phyloP scores from a whole-genome alignment of 1,140 invertebrate genomes.

The Pseudomyrmex cubaensis region DNA sequence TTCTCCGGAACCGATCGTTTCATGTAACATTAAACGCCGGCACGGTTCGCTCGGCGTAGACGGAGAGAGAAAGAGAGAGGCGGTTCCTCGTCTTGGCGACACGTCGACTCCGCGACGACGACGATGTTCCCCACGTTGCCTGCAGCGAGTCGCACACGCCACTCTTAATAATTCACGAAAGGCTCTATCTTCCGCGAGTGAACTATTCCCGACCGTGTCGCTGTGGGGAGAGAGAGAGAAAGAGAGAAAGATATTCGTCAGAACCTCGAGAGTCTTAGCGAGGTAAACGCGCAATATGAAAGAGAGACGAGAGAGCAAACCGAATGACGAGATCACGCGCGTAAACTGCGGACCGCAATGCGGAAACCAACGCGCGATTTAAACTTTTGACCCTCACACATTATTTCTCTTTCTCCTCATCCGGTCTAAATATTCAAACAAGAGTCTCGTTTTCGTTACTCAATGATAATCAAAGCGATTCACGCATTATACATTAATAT shows the following conservation, averaged over 20 bases:
- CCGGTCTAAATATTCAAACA: background rate
- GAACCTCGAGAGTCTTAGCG: constrained; percentile 24
- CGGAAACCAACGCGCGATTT: constrained; percentile 33
- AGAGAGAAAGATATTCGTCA: constrained; percentile 14
- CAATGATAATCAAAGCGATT: background rate
- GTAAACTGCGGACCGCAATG: constrained; percentile 48
- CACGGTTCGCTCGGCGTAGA: background rate
- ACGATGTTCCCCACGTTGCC: constrained; percentile 40
- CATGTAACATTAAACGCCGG: constrained; percentile 59
- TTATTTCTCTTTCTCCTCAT: background rate
- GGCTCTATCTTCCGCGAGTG: constrained; percentile 79
- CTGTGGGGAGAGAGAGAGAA: background rate
- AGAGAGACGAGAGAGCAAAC: background rate
- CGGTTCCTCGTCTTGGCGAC: constrained; percentile 48
- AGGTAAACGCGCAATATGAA: constrained; percentile 37
- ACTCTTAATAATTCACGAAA: constrained; percentile 83
- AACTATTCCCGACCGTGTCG: constrained; percentile 60
- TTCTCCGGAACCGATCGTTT: constrained; percentile 54
- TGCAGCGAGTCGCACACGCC: constrained; percentile 78
- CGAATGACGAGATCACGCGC: constrained; percentile 31
- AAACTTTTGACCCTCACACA: background rate
- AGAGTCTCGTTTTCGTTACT: background rate
- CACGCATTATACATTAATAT: no score
- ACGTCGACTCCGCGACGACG: constrained; percentile 15
- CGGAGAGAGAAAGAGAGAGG: constrained; percentile 12